Conservation (phyloP, 1,140 invertebrate species). For the Trissolcus basalis region DNA sequence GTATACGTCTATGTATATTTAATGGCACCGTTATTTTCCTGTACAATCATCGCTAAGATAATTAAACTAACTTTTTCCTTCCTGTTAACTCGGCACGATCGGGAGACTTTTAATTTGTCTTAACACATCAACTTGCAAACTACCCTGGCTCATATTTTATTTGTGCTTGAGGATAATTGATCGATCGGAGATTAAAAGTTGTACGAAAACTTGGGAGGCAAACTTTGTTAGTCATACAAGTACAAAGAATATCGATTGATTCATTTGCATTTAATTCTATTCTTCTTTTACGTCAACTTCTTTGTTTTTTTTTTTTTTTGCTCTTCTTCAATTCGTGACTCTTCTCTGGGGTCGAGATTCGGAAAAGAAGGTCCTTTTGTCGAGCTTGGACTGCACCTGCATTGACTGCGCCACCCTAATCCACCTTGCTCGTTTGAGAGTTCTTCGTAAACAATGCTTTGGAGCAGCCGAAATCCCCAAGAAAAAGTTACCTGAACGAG, state of each 20-base stretch:
- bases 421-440: slow-evolving; percentile 33
- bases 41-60: no score
- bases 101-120: slow-evolving; percentile 1
- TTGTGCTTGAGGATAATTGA: not conserved
- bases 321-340: not conserved
- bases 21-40: no score
- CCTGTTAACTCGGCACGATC: not conserved
- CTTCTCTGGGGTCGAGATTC: slow-evolving; percentile 1
- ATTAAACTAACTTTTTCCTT: no score
- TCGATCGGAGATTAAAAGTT: slow-evolving; percentile 1
- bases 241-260: slow-evolving; percentile 1
- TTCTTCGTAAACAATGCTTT: slow-evolving; percentile 27
- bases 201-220: not conserved
- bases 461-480: slow-evolving; percentile 12
- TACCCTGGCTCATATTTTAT: not conserved
- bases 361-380: slow-evolving; percentile 1
- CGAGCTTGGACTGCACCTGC: slow-evolving; percentile 21
- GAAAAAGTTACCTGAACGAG: slow-evolving; percentile 45
- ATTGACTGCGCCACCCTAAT: slow-evolving; percentile 16
- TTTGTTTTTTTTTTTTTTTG: slow-evolving; percentile 6
- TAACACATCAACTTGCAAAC: not conserved
- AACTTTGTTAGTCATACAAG: slow-evolving; percentile 12
- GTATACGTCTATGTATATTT: no score
- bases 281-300: not conserved
- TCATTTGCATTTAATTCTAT: slow-evolving; percentile 9